Evolutionary conservation across 2,888 invertebrate genomes (phyloP).

Genomic region (Notodonta ziczac): DNA sequence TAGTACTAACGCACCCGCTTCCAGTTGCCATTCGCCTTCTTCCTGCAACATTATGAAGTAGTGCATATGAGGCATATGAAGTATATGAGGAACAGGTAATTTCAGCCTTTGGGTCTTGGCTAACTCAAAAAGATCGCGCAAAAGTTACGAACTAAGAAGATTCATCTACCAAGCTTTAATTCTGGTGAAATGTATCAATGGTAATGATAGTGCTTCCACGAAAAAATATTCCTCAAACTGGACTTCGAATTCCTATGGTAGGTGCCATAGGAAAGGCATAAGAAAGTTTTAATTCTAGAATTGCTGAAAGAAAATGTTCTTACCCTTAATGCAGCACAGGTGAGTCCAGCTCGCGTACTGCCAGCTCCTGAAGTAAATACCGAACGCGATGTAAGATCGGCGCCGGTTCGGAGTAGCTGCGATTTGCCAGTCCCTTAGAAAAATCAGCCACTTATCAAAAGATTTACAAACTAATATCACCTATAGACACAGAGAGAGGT

Average conservation of each 20-base stretch:
- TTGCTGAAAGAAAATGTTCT: constrained; percentile 11
- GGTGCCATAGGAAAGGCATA: too few relatives aligned
- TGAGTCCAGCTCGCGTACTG: constrained; percentile 94
- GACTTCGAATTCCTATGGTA: too few relatives aligned
- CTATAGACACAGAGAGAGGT: too few relatives aligned
- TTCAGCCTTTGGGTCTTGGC: too few relatives aligned
- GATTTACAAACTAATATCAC: background rate
- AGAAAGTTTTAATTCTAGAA: background rate
- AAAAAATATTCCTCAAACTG: too few relatives aligned
- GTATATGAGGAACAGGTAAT: too few relatives aligned
- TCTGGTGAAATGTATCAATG: too few relatives aligned
- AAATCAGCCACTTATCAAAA: background rate
- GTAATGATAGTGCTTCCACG: too few relatives aligned
- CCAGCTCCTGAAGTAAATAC: constrained; percentile 95
- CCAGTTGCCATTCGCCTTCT: constrained; percentile 95
- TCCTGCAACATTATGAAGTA: constrained; percentile 81
- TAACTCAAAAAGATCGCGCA: too few relatives aligned
- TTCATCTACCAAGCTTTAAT: too few relatives aligned
- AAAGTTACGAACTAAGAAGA: background rate
- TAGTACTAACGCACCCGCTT: constrained; percentile 94
- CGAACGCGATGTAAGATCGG: constrained; percentile 87
- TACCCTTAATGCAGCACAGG: constrained; percentile 94
- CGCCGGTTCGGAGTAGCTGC: constrained; percentile 89
- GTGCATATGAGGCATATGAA: background rate
- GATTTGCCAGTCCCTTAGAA: constrained; percentile 93